A percentile compares a stretch with the other conserved stretches of the same genome.
Conservation (phyloP, 2,113 vertebrate species). For the Caloenas nicobarica region DNA sequence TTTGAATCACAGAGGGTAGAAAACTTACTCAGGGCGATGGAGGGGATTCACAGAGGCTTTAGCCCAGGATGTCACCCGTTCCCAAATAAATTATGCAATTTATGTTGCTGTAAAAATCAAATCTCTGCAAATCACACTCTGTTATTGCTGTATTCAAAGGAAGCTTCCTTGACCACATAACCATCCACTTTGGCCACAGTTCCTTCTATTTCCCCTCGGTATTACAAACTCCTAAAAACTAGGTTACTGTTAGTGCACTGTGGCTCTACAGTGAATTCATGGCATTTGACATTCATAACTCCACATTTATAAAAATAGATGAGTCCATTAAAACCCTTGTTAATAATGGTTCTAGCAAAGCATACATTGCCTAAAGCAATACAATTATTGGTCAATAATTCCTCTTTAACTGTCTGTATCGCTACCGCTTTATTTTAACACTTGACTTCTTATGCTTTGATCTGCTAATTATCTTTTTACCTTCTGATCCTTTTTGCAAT, state of each 20-base stretch:
- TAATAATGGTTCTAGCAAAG: constrained; percentile 39
- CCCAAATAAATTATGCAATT: background rate
- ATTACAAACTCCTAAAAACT: background rate
- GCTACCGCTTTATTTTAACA: constrained; percentile 18
- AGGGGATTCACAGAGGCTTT: background rate
- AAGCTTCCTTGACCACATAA: background rate
- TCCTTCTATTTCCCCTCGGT: background rate
- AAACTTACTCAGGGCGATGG: background rate
- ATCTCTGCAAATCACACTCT: background rate
- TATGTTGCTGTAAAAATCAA: background rate
- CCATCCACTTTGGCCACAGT: background rate
- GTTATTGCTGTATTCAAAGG: background rate
- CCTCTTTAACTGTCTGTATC: constrained; percentile 32
- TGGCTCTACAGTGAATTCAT: background rate
- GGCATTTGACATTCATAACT: constrained; percentile 6
- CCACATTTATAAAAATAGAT: constrained; percentile 7
- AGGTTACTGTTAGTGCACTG: background rate
- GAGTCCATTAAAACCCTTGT: constrained; percentile 11
- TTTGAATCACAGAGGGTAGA: background rate
- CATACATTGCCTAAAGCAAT: background rate
- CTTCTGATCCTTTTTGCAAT: constrained; percentile 41
- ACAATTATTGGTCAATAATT: constrained; percentile 65
- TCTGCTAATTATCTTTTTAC: constrained; percentile 57
- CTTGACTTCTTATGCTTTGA: constrained; percentile 55
- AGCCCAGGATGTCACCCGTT: background rate